Percentiles rank a stretch among this genome's conserved stretches.
phyloP scores from a whole-genome alignment of 2,113 vertebrate species.

The Procapra przewalskii region DNA sequence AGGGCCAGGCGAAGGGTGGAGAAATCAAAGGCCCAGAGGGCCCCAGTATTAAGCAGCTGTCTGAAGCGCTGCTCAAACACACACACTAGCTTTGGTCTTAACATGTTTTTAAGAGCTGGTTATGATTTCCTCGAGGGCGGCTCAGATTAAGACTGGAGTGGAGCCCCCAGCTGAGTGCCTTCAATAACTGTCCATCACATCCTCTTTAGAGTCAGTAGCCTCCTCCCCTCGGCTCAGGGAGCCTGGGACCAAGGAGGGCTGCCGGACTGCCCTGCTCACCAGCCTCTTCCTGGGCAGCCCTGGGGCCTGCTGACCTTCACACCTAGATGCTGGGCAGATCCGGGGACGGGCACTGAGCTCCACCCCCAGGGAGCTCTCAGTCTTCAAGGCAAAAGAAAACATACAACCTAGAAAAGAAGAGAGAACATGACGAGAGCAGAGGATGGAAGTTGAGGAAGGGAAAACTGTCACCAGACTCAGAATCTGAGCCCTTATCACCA shows the following conservation, averaged over 20 bases:
- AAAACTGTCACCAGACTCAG: neutral
- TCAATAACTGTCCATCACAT: slow-evolving; percentile 71
- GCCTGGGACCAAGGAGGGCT: neutral
- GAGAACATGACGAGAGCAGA: neutral
- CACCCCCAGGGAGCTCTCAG: neutral
- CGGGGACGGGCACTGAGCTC: neutral
- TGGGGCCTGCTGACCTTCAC: neutral
- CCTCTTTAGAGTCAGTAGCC: slow-evolving; percentile 43
- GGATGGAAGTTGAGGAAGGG: neutral
- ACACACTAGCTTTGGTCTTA: slow-evolving; percentile 70
- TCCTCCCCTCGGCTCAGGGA: neutral
- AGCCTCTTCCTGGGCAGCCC: neutral
- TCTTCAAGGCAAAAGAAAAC: neutral
- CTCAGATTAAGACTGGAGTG: slow-evolving; percentile 66
- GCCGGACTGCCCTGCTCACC: neutral
- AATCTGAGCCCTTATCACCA: neutral
- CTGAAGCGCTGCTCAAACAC: slow-evolving; percentile 73
- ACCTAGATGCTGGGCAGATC: neutral
- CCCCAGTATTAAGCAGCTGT: slow-evolving; percentile 75
- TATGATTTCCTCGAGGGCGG: slow-evolving; percentile 77
- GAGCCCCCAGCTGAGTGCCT: slow-evolving; percentile 70
- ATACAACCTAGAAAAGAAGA: neutral
- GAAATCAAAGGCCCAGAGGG: slow-evolving; percentile 64
- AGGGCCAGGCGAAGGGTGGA: slow-evolving; percentile 9
- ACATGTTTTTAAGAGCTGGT: slow-evolving; percentile 77